A percentile compares a stretch with the other conserved stretches of the same genome.
phyloP scores from a whole-genome alignment of 2,888 invertebrate genomes.

The Zele albiditarsus region DNA sequence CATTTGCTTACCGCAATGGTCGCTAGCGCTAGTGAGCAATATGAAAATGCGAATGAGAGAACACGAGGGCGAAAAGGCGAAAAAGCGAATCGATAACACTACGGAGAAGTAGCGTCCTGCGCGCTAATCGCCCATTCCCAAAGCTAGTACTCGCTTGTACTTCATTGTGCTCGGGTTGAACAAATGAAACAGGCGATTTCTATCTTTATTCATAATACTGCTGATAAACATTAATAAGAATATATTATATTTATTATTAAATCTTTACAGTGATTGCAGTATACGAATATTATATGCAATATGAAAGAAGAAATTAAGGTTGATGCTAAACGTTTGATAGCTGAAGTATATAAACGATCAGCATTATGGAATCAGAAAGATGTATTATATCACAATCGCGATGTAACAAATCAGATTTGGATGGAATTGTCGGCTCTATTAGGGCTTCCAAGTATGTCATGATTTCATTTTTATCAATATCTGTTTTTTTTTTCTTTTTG shows the following conservation, averaged over 20 bases:
- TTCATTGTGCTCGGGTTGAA: slow-evolving; percentile 55
- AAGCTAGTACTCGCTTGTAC: slow-evolving; percentile 66
- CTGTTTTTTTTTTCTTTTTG: not conserved
- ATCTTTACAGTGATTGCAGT: not conserved
- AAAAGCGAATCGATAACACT: slow-evolving; percentile 66
- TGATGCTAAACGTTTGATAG: slow-evolving; percentile 70
- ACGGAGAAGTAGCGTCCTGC: slow-evolving; percentile 63
- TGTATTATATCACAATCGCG: slow-evolving; percentile 71
- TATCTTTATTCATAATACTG: not conserved
- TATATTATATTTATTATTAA: not conserved
- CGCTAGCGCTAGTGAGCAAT: slow-evolving; percentile 65
- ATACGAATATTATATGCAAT: slow-evolving; percentile 4
- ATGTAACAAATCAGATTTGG: slow-evolving; percentile 71
- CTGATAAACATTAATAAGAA: not conserved
- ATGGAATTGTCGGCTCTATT: slow-evolving; percentile 70
- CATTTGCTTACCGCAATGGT: slow-evolving; percentile 41
- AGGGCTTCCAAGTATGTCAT: slow-evolving; percentile 66
- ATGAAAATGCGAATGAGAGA: slow-evolving; percentile 5
- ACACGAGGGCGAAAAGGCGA: slow-evolving; percentile 57
- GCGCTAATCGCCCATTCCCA: slow-evolving; percentile 62
- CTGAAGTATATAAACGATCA: slow-evolving; percentile 69
- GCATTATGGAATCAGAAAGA: slow-evolving; percentile 72
- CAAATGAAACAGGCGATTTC: not conserved
- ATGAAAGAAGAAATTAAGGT: slow-evolving; percentile 67
- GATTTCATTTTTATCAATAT: not conserved